Evolutionary conservation across 1,140 invertebrate genomes (phyloP).

Genomic region (Leptopilina boulardi): DNA sequence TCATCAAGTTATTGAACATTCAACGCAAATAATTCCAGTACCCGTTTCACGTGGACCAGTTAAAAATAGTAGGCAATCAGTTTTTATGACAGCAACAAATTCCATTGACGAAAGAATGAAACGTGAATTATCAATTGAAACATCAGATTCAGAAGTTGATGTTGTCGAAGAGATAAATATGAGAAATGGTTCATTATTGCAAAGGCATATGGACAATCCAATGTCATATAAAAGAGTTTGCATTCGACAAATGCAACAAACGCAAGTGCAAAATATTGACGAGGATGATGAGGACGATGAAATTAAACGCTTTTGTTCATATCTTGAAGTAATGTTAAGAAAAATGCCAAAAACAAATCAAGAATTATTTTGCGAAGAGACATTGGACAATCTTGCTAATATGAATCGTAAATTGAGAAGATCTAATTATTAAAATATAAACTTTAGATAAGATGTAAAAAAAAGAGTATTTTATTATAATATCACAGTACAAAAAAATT

Average conservation of each 20-base stretch:
- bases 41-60: background rate
- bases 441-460: background rate
- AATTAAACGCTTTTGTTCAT: slow-evolving; percentile 4
- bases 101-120: background rate
- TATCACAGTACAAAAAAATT: background rate
- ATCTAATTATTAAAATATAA: background rate
- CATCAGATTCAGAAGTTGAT: background rate
- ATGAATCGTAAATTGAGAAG: slow-evolving; percentile 18
- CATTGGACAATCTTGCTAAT: background rate
- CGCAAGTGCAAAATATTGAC: slow-evolving; percentile 1
- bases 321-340: slow-evolving; percentile 22
- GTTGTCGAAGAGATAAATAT: slow-evolving; percentile 15
- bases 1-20: background rate
- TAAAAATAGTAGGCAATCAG: background rate
- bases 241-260: slow-evolving; percentile 1
- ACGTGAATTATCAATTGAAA: background rate
- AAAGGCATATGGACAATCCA: background rate
- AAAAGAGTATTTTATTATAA: background rate
- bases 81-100: background rate
- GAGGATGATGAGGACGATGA: background rate
- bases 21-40: background rate
- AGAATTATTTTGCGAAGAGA: slow-evolving; percentile 24
- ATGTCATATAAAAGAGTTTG: slow-evolving; percentile 12
- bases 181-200: background rate
- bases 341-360: slow-evolving; percentile 8